These are phyloP conservation scores for Drosophila lacicola DNA, from an alignment of 2,888 invertebrate species.

Conservation along the genomic window DNA sequence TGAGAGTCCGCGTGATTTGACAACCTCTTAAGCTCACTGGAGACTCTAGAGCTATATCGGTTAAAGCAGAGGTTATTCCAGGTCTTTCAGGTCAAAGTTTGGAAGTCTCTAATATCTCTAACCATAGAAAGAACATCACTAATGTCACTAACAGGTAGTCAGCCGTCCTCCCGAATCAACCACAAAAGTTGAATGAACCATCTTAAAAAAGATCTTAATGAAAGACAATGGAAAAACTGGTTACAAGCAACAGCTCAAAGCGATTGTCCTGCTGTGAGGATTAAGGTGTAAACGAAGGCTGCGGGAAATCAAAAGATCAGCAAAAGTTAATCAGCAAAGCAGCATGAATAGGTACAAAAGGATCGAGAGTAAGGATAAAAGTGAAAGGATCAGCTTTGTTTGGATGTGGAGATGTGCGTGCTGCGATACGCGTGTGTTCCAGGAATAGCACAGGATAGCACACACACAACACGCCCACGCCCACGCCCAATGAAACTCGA, in stretches of 20 bases:
- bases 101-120: too few relatives aligned
- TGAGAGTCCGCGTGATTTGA: too few relatives aligned
- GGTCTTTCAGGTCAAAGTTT: too few relatives aligned
- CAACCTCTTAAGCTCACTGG: too few relatives aligned
- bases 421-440: conserved; percentile 77
- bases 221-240: conserved; percentile 1
- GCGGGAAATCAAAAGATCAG: conserved; percentile 34
- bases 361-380: conserved; percentile 18
- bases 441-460: conserved; percentile 51
- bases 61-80: too few relatives aligned
- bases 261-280: conserved; percentile 31
- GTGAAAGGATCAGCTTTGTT: conserved; percentile 33
- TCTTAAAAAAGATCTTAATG: neutral
- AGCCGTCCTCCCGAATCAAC: neutral
- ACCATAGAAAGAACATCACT: neutral
- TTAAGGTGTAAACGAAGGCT: conserved; percentile 19
- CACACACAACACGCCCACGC: conserved; percentile 38
- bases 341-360: conserved; percentile 34
- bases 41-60: too few relatives aligned
- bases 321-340: conserved; percentile 50
- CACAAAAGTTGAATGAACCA: conserved; percentile 19
- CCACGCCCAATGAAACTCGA: conserved; percentile 55
- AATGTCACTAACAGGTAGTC: neutral
- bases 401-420: conserved; percentile 64
- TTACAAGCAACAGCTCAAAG: neutral